Conservation (phyloP, 1,140 invertebrate species). For the Triops cancriformis region DNA sequence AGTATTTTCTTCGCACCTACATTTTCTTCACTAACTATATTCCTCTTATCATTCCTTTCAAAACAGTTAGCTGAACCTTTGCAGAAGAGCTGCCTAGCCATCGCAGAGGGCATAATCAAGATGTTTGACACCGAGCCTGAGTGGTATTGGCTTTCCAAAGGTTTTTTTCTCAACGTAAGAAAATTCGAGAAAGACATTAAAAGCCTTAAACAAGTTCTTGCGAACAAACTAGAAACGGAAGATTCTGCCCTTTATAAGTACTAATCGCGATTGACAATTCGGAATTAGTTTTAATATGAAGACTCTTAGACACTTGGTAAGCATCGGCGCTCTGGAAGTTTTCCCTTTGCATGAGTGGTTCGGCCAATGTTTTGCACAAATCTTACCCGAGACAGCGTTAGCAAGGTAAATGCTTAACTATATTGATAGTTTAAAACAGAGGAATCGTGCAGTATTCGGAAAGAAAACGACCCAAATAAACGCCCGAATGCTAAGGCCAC, state of each 20-base stretch:
- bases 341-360: conserved; percentile 66
- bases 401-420: too few relatives aligned
- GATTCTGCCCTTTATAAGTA: conserved; percentile 53
- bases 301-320: conserved; percentile 28
- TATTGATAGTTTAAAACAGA: too few relatives aligned
- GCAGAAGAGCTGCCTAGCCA: conserved; percentile 41
- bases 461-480: too few relatives aligned
- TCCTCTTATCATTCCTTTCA: conserved; percentile 26
- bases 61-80: conserved; percentile 25
- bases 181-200: conserved; percentile 53
- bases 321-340: conserved; percentile 29
- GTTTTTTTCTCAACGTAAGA: conserved; percentile 56
- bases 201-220: conserved; percentile 55
- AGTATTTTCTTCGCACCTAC: conserved; percentile 36
- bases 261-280: conserved; percentile 22
- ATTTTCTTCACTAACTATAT: conserved; percentile 37
- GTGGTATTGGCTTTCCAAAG: conserved; percentile 66
- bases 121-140: conserved; percentile 62
- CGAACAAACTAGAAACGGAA: conserved; percentile 57
- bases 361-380: conserved; percentile 64
- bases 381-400: conserved; percentile 64
- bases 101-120: conserved; percentile 58
- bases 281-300: background rate
- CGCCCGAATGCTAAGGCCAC: too few relatives aligned
- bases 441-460: too few relatives aligned